Base-by-base conservation (phyloP, 2,113 vertebrate species). In the Smithornis capensis region DNA sequence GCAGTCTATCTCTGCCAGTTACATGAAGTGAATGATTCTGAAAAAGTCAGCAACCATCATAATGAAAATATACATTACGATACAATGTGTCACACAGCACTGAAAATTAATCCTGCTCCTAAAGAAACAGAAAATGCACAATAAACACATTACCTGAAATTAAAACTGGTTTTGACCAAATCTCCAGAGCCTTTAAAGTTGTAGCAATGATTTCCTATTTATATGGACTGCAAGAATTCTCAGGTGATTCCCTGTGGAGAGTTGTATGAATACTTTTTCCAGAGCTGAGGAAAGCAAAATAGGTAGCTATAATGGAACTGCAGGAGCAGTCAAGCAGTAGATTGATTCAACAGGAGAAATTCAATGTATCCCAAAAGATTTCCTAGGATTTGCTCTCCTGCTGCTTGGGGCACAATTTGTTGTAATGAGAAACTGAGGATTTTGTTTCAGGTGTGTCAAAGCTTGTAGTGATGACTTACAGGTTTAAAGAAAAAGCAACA, bases 281-380 rank as follows among this genome's bases (percentile, higher is more conserved):
- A 95, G 90, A 95, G 76, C 59, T 84, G 83, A 97, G 79, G 92
- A 96, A 97, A 97, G 87, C 92, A 97, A 96, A 97, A 97, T 90
- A 96, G 95, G 97, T 71, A 95, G 77, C 86, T 95, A 90, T 95
- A 97, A 95, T 92, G 82, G 93, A 97, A 96, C 90, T 95, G 68
- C 83, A 92, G 96, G 91, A 84, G 95, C 96, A 97, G 94, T 85
- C 96, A 97, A 95, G 96, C 97, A 97, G 93, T 92, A 98, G 96
- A 97, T 88, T 97, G 97, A 98, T 97, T 98, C 98, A 97, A 98
- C 78, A 94, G 96, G 90, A 98, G 95, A 97, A 97, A 98, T 94
- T 94, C 91, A 97, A 90, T 68, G 79, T 89, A 97, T 97, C 96
- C 96, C 96, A 89, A 89, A 96, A 97, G 96, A 97, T 92, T 97